Evolutionary conservation across 2,888 invertebrate species (phyloP).

Genomic region (Coenonympha arcania): DNA sequence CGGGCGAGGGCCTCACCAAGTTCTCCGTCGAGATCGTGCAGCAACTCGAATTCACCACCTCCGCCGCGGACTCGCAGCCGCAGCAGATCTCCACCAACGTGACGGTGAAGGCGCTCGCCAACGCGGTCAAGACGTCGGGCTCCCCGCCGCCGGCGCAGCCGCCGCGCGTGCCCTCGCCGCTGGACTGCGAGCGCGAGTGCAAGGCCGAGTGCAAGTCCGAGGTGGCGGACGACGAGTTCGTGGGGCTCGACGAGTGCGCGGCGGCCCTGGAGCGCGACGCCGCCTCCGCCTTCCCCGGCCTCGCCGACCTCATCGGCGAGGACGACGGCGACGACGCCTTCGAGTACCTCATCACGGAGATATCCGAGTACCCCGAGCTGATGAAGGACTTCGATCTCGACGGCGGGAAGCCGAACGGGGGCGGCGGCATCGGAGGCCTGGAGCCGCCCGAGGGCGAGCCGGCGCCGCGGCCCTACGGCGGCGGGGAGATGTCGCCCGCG

Average conservation of each 20-base stretch:
- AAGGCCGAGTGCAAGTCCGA: conserved; percentile 87
- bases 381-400: conserved; percentile 85
- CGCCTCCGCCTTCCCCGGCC: conserved; percentile 82
- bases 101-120: conserved; percentile 82
- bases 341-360: conserved; percentile 90
- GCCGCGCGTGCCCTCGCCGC: conserved; percentile 82
- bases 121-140: conserved; percentile 64
- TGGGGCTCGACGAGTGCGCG: conserved; percentile 88
- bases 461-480: conserved; percentile 64
- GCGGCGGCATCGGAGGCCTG: conserved; percentile 45
- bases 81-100: conserved; percentile 94
- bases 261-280: conserved; percentile 89
- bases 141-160: conserved; percentile 63
- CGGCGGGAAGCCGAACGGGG: conserved; percentile 54
- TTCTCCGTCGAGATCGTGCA: conserved; percentile 95
- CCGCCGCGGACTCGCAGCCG: conserved; percentile 88
- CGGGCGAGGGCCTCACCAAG: conserved; percentile 76
- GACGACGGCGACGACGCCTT: conserved; percentile 87
- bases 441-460: conserved; percentile 68
- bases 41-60: conserved; percentile 90
- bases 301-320: conserved; percentile 87
- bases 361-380: conserved; percentile 87
- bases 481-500: conserved; percentile 88
- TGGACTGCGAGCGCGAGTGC: conserved; percentile 86
- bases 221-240: conserved; percentile 85